Conservation (phyloP, 2,888 invertebrate genomes). For the Diadegma fenestrale region DNA sequence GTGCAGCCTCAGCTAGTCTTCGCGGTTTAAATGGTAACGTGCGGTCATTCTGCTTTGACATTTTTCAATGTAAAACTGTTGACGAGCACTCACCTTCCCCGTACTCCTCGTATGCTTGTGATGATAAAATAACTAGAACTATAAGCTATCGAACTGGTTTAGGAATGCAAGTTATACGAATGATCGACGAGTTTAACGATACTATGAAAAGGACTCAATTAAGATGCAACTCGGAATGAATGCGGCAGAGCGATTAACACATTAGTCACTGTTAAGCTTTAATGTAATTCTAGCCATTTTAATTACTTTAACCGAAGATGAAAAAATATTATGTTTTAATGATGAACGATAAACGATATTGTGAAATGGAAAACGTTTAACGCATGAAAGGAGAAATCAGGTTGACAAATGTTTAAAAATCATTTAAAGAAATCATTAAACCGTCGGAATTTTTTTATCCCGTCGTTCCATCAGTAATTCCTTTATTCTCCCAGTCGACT, state of each 20-base stretch:
- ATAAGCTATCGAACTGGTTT: slow-evolving; percentile 41
- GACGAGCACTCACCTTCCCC: slow-evolving; percentile 71
- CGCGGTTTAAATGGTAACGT: slow-evolving; percentile 79
- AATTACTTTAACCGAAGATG: slow-evolving; percentile 77
- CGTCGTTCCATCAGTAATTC: neutral
- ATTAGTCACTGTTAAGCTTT: slow-evolving; percentile 83
- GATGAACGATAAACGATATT: slow-evolving; percentile 33
- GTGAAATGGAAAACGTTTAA: slow-evolving; percentile 11
- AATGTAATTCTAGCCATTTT: slow-evolving; percentile 83
- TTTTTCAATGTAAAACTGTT: slow-evolving; percentile 77
- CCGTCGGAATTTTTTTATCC: neutral
- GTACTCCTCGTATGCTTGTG: slow-evolving; percentile 58
- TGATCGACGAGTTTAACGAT: slow-evolving; percentile 65
- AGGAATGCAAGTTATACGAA: slow-evolving; percentile 62
- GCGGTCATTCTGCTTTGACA: slow-evolving; percentile 80
- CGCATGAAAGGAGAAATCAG: slow-evolving; percentile 24
- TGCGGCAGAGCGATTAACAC: slow-evolving; percentile 73
- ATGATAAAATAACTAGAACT: slow-evolving; percentile 57
- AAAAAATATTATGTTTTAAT: slow-evolving; percentile 39
- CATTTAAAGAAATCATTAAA: neutral
- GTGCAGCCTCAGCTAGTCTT: slow-evolving; percentile 84
- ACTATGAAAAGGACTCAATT: slow-evolving; percentile 46
- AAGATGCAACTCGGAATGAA: slow-evolving; percentile 71
- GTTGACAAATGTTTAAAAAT: slow-evolving; percentile 48
- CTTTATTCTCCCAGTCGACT: neutral